Evolutionary conservation across 2,888 invertebrate genomes (phyloP).

Genomic region (Andrena marginata): DNA sequence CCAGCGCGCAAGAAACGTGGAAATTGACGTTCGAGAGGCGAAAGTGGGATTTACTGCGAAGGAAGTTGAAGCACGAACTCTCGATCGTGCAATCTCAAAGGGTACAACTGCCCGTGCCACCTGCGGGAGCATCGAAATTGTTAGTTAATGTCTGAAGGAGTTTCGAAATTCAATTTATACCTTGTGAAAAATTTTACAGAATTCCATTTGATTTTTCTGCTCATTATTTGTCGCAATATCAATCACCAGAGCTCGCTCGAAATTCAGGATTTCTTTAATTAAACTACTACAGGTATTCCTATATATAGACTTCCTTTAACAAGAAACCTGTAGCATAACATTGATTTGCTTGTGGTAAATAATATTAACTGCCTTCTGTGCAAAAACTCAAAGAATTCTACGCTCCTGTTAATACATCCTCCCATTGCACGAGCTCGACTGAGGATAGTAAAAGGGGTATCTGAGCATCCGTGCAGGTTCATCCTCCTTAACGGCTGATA

Average conservation of each 20-base stretch:
- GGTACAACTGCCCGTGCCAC: background rate
- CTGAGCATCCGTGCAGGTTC: conserved; percentile 21
- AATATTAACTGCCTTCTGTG: background rate
- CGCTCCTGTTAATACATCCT: background rate
- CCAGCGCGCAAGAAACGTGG: background rate
- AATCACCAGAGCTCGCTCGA: background rate
- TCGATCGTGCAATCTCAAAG: background rate
- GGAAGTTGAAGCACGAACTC: background rate
- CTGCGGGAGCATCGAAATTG: background rate
- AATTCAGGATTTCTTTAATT: background rate
- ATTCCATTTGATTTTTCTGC: background rate
- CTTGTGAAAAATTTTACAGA: background rate
- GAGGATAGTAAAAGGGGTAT: background rate
- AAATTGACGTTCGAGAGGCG: conserved; percentile 22
- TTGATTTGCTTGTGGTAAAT: no score
- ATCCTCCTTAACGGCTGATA: conserved; percentile 42
- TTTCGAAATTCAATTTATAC: background rate
- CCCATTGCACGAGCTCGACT: background rate
- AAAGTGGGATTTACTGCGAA: conserved; percentile 24
- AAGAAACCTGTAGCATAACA: no score
- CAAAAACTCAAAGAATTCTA: background rate
- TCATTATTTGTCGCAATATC: background rate
- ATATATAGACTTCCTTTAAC: no score
- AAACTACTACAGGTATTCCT: background rate
- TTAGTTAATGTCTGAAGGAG: background rate